Base-by-base conservation (phyloP, 1,140 invertebrate species). In the Pogonomyrmex californicus region DNA sequence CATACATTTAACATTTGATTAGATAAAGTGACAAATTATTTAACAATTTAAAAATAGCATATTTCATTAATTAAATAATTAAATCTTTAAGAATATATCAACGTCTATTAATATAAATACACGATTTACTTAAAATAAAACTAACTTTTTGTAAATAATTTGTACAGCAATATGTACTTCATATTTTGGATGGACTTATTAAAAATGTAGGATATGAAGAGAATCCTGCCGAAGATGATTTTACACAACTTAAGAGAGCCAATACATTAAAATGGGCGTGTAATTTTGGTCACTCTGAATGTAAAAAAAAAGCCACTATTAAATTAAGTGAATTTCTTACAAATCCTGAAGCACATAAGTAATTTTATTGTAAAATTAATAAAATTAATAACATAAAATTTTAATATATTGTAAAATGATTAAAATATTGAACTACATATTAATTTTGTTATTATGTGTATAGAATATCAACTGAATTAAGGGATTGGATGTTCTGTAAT, bases 151-250 rank as follows among this genome's bases (percentile, higher is more conserved):
- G 36, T 47, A 14, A n/a, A 47, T 47, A 14, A n/a, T 62, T 56
- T 49, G 1, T 87, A n/a, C 23, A 93, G 92, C 78, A 88, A 85
- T 88, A 87, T 12, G 14, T 89, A 10, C 58, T 91, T 4, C 36
- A 6, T 44, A 70, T 93, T 5, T 90, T 93, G 78, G 68, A 88
- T 7, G 83, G 88, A 44, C 49, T 92, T 7, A 75, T 91, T 12
- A 78, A 90, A 14, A 87, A 88, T 12, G 83, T 93, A 4, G 89
- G 88, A 41, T 91, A 87, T 23, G 90, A 91, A 30, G 91, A 92
- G 85, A 60, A 82, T 44, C 12, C 70, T 33, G 7, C 54, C 5
- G 90, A 92, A 3, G 62, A 90, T 66, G 85, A 88, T 36, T 36
- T 88, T 4, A 86, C 82, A 0, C 87, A 83, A 60, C 41, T 90